A percentile compares a stretch with the other conserved stretches of the same genome.
Evolutionary conservation across 2,113 vertebrate species (phyloP).

Genomic region (Ctenomys sociabilis): DNA sequence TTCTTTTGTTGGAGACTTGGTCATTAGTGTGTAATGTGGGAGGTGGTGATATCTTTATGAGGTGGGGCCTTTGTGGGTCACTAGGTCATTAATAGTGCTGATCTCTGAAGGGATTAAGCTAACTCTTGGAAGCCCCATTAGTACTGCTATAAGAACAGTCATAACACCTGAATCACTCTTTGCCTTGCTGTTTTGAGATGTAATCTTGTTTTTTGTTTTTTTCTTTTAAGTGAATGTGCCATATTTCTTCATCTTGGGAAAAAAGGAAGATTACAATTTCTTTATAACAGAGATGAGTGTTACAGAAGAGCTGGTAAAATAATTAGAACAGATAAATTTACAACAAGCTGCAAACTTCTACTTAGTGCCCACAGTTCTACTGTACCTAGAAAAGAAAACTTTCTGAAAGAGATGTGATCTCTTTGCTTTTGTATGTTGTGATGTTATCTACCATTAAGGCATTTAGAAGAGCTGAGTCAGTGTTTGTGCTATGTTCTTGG

Average conservation of each 20-base stretch:
- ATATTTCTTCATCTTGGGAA: neutral
- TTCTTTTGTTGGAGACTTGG: neutral
- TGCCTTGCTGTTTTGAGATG: neutral
- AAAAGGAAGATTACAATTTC: slow-evolving; percentile 14
- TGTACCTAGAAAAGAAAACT: slow-evolving; percentile 53
- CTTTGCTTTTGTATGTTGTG: neutral
- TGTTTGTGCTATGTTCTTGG: neutral
- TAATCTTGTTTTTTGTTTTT: too few species aligned
- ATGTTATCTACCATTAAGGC: neutral
- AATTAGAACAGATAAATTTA: slow-evolving; percentile 49
- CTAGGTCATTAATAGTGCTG: neutral
- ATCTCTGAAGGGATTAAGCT: neutral
- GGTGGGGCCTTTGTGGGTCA: neutral
- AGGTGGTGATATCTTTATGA: neutral
- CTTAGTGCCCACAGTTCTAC: neutral
- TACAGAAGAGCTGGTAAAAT: slow-evolving; percentile 54
- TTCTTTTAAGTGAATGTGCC: neutral
- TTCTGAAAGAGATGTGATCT: neutral
- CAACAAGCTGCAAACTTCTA: neutral
- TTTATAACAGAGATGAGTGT: neutral
- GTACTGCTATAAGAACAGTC: neutral
- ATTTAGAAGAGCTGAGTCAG: neutral
- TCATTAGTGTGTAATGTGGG: neutral
- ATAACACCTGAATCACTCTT: neutral
- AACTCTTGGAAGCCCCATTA: neutral